Percentiles rank a stretch among this genome's conserved stretches.
These are phyloP conservation scores for Tachina lurida DNA, from an alignment of 2,888 invertebrate genomes.

Conservation along the genomic window DNA sequence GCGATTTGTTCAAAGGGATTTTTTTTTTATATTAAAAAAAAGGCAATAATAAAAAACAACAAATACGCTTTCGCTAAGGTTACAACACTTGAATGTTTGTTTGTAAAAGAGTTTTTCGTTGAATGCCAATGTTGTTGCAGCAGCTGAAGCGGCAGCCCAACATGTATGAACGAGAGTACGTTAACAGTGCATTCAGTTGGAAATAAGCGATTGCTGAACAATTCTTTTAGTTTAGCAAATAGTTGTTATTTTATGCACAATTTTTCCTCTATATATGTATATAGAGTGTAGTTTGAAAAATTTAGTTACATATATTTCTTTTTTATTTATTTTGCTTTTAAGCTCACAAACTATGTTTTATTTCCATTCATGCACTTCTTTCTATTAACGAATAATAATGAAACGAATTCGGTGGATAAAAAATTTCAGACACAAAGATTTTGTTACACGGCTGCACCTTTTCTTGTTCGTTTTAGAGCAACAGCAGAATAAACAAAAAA, in stretches of 20 bases:
- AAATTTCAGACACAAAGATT: conserved; percentile 33
- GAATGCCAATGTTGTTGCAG: conserved; percentile 44
- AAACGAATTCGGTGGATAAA: conserved; percentile 32
- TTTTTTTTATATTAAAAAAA: conserved; percentile 30
- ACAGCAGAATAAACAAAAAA: conserved; percentile 13
- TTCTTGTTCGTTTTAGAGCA: conserved; percentile 63
- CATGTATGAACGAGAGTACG: conserved; percentile 32
- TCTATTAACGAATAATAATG: conserved; percentile 42
- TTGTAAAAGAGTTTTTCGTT: conserved; percentile 57
- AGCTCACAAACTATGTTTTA: conserved; percentile 45
- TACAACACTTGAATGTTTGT: conserved; percentile 63
- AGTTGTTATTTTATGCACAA: conserved; percentile 22
- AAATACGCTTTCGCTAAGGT: conserved; percentile 67
- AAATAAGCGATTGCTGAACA: conserved; percentile 70
- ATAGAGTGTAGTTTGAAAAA: conserved; percentile 53
- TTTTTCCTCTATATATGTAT: conserved; percentile 42
- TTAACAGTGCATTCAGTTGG: conserved; percentile 69
- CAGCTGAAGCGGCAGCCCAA: conserved; percentile 1
- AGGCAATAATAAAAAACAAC: conserved; percentile 3
- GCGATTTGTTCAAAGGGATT: conserved; percentile 47
- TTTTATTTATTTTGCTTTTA: not conserved
- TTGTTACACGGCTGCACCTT: conserved; percentile 71
- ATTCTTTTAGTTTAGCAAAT: conserved; percentile 61
- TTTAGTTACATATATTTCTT: conserved; percentile 37
- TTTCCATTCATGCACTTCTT: conserved; percentile 52